phyloP scores from a whole-genome alignment of 2,113 vertebrate species.

The Calyptomena viridis region DNA sequence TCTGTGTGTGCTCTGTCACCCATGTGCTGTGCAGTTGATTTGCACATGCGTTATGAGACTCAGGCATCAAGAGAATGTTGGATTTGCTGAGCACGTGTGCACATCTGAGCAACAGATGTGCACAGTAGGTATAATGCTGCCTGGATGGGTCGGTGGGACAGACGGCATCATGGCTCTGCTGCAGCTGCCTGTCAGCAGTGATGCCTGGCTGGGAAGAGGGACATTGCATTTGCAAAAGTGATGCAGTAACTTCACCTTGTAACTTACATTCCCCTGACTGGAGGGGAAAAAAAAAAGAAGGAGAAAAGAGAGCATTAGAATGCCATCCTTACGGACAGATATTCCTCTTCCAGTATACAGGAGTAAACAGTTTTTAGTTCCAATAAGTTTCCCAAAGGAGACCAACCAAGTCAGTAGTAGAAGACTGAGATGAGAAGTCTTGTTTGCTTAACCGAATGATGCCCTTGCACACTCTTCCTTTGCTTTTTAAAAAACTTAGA shows the following conservation, averaged over 20 bases:
- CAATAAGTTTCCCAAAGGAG: neutral
- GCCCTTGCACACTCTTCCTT: neutral
- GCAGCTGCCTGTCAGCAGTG: neutral
- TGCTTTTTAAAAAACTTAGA: neutral
- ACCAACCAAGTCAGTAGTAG: neutral
- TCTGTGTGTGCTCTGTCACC: neutral
- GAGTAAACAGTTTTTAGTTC: neutral
- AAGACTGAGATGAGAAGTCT: neutral
- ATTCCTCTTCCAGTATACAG: neutral
- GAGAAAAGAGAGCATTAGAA: neutral
- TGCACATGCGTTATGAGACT: rapidly evolving
- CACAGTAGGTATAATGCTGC: neutral
- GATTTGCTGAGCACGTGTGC: neutral
- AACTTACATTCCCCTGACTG: neutral
- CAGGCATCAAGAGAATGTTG: neutral
- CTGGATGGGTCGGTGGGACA: neutral
- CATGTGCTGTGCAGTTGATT: neutral
- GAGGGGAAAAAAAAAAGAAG: neutral
- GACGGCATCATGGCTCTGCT: neutral
- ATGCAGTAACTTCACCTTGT: neutral
- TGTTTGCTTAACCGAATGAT: neutral
- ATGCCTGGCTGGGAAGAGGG: neutral
- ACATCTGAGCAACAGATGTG: conserved; percentile 36
- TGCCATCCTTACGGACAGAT: too few relatives aligned
- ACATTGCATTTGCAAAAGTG: neutral